These are phyloP conservation scores for Amblyjoppa proteus DNA, from an alignment of 2,888 invertebrate genomes.

Conservation along the genomic window DNA sequence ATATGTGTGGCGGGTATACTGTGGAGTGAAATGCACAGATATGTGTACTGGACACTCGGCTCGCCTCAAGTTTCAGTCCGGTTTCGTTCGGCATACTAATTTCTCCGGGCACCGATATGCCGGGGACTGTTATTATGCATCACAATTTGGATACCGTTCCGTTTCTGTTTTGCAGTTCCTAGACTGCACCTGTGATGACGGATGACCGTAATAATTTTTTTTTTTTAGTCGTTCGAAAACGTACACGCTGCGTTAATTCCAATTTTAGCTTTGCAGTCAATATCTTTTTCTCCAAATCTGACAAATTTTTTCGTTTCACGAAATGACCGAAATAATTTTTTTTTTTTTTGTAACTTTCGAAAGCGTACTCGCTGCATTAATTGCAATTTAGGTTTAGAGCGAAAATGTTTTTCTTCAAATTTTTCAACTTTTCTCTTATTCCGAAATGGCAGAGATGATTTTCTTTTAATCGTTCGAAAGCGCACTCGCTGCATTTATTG, in stretches of 20 bases:
- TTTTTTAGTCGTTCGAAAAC: too few relatives aligned
- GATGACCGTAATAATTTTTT: too few relatives aligned
- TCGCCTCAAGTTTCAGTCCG: constrained; percentile 66
- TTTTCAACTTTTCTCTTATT: too few relatives aligned
- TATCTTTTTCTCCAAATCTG: neutral
- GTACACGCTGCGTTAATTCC: too few relatives aligned
- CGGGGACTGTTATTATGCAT: constrained; percentile 60
- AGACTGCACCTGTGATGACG: neutral
- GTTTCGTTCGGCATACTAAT: constrained; percentile 67
- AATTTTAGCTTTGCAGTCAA: neutral
- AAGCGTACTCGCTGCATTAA: neutral
- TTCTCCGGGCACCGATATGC: constrained; percentile 31
- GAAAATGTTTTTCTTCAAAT: neutral
- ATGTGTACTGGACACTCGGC: constrained; percentile 46
- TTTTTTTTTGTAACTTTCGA: neutral
- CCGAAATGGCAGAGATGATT: too few relatives aligned
- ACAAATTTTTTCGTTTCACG: neutral
- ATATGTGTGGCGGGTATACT: neutral
- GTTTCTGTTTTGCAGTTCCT: constrained; percentile 14
- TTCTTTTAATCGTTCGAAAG: too few relatives aligned
- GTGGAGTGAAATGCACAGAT: constrained; percentile 39
- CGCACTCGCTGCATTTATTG: too few relatives aligned
- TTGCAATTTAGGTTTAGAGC: too few relatives aligned
- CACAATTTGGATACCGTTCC: constrained; percentile 70
- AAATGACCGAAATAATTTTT: too few relatives aligned